Evolutionary conservation across 2,797 vertebrate genomes (phyloP).

Genomic region (Spinibarbus caldwelli): DNA sequence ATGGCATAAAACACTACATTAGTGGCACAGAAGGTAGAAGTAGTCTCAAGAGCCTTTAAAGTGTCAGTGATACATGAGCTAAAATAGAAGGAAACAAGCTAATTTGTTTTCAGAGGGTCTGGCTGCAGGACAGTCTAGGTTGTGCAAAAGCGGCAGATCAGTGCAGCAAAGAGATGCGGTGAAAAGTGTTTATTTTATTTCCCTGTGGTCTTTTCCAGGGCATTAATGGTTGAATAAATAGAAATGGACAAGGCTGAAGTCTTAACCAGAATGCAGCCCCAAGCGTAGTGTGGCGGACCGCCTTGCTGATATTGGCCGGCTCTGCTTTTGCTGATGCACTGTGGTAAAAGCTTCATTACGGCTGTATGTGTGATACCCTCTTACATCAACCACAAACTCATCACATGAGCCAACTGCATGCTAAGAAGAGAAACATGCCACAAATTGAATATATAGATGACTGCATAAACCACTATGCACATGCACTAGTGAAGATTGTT

Average conservation of each 20-base stretch:
- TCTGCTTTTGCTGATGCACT: constrained; percentile 61
- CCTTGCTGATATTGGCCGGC: constrained; percentile 71
- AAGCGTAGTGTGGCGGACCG: constrained; percentile 67
- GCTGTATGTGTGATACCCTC: constrained; percentile 62
- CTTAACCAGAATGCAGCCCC: constrained; percentile 69
- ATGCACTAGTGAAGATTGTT: neutral
- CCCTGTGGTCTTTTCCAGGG: constrained; percentile 72
- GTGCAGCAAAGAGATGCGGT: constrained; percentile 64
- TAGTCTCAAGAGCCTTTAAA: constrained; percentile 22
- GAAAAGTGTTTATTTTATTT: constrained; percentile 71
- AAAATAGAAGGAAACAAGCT: constrained; percentile 41
- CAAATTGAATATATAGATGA: neutral
- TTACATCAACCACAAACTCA: constrained; percentile 65
- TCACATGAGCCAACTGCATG: constrained; percentile 61
- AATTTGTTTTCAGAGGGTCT: constrained; percentile 44
- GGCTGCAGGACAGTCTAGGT: constrained; percentile 49
- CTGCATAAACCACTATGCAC: neutral
- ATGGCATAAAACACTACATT: neutral
- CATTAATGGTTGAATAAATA: constrained; percentile 81
- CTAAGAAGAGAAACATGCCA: constrained; percentile 25
- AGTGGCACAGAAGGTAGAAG: neutral
- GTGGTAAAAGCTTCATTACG: constrained; percentile 66
- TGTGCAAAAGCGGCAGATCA: constrained; percentile 55
- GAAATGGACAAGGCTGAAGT: constrained; percentile 75
- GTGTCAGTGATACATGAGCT: constrained; percentile 30